Percentiles rank a stretch among this genome's conserved stretches.
Evolutionary conservation across 37 sponge, comb jelly and placozoan genomes (phyloP).

Genomic region (Beroe forskalii): DNA sequence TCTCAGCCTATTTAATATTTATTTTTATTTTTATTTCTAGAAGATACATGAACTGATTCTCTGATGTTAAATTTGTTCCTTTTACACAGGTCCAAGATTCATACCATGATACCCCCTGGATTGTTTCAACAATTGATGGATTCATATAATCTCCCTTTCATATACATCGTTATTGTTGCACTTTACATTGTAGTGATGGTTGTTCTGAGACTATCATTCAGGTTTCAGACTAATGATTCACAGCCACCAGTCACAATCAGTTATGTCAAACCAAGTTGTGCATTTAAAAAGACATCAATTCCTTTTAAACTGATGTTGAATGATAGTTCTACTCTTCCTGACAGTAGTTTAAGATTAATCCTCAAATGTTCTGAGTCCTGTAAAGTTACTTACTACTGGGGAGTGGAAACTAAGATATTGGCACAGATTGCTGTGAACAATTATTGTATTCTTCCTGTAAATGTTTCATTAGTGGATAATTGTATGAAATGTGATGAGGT

Average conservation of each 20-base stretch:
- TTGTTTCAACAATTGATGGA: neutral
- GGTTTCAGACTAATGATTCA: neutral
- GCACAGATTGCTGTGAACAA: neutral
- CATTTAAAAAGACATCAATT: neutral
- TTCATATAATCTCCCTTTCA: neutral
- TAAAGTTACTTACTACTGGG: neutral
- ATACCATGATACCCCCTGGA: neutral
- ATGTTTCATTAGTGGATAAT: too few species aligned
- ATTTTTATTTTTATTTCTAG: too few species aligned
- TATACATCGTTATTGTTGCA: neutral
- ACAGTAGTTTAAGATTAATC: neutral
- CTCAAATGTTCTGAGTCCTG: neutral
- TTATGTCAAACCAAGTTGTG: neutral
- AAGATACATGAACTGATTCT: too few species aligned
- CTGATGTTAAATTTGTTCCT: too few species aligned
- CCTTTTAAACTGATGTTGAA: neutral
- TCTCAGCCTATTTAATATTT: too few species aligned
- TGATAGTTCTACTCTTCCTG: neutral
- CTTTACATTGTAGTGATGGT: neutral
- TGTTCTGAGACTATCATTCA: neutral
- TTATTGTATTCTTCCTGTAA: neutral
- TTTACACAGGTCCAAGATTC: too few species aligned
- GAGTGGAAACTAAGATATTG: neutral
- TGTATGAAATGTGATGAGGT: neutral
- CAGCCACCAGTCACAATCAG: neutral